Conservation (phyloP, 2,888 invertebrate species). For the Archaeoteleia sp. region DNA sequence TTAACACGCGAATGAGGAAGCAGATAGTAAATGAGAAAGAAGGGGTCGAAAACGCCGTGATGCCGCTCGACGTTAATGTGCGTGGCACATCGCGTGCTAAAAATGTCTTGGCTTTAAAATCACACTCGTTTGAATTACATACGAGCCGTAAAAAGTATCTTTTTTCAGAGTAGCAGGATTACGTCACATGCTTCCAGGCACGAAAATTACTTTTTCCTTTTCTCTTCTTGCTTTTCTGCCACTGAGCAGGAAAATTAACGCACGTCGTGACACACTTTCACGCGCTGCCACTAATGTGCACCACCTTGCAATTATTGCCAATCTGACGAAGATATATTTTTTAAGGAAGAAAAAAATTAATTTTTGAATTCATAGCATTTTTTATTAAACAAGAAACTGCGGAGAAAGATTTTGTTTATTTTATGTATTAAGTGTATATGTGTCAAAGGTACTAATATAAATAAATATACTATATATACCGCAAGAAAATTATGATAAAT, state of each 20-base stretch:
- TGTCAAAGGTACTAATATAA: no score
- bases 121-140: conserved; percentile 18
- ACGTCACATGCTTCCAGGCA: background rate
- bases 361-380: no score
- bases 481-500: no score
- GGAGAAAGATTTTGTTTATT: no score
- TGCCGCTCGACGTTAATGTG: conserved; percentile 61
- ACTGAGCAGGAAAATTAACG: background rate
- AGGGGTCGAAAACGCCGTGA: conserved; percentile 35
- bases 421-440: no score
- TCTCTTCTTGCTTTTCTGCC: background rate
- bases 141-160: conserved; percentile 18
- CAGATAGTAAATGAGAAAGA: conserved; percentile 29
- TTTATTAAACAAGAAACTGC: no score
- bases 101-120: conserved; percentile 40
- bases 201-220: background rate
- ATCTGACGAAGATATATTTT: no score
- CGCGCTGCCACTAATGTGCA: no score
- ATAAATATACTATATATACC: no score
- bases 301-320: no score
- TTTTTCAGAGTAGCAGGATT: conserved; percentile 2
- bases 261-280: background rate
- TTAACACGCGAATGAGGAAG: conserved; percentile 40
- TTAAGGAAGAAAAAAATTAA: background rate
- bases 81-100: conserved; percentile 39